Conservation (phyloP, 2,113 vertebrate species). For the Procavia capensis region DNA sequence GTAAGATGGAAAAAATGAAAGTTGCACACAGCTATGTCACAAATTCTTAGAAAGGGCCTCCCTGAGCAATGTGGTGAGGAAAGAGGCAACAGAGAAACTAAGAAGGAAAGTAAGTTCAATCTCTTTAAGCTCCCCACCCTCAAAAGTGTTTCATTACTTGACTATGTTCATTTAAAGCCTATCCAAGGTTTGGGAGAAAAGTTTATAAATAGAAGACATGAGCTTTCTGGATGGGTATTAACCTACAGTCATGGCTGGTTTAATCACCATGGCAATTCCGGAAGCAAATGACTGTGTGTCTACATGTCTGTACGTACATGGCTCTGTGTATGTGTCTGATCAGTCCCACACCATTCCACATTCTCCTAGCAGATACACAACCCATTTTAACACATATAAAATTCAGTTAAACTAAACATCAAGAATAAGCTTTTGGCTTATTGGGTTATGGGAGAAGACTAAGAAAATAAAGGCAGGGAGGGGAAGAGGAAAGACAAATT, state of each 20-base stretch:
- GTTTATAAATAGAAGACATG: background rate
- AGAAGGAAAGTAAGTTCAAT: background rate
- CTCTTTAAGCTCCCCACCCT: background rate
- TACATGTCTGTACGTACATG: background rate
- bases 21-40: constrained; percentile 3
- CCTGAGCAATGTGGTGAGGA: background rate
- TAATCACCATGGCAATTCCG: background rate
- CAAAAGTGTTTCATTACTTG: background rate
- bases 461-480: background rate
- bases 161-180: background rate
- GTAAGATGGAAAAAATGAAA: constrained; percentile 57
- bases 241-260: background rate
- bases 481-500: background rate
- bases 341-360: background rate
- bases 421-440: background rate
- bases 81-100: background rate
- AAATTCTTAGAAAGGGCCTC: constrained; percentile 58
- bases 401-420: constrained; percentile 24
- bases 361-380: background rate
- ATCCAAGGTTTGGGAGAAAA: background rate
- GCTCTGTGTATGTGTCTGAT: background rate
- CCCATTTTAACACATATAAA: background rate
- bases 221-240: background rate
- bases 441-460: background rate
- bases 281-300: background rate